Base-by-base conservation (phyloP, 2,888 invertebrate species). In the Meteorus colon region DNA sequence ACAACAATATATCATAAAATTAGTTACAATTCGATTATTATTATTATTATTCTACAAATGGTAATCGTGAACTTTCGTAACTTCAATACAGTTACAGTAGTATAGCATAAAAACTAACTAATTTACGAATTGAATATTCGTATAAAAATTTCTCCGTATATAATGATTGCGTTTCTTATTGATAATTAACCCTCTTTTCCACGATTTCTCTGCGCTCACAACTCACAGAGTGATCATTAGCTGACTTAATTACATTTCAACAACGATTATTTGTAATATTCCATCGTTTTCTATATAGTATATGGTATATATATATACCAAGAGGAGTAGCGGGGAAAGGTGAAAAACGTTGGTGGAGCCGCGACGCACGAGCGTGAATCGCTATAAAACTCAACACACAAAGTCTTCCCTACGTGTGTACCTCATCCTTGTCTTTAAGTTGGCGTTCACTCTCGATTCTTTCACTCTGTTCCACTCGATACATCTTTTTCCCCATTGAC, bases 161-260 rank as follows among this genome's bases (percentile, higher is more conserved):
- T 34, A 31, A 71, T 59, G n/a, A 59, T 31, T 70, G 55, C 55
- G 69, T 70, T 70, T 70, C 69, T 69, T 51, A 70, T 75, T 75
- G 70, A 75, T 65, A 75, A 75, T 70, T 70, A 68, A 65, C 65
- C 75, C 65, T 75, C 75, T 65, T 75, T 75, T 63, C 66, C 62
- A 37, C 55, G 62, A 70, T 70, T 60, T 59, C 75, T 70, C 74
- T 65, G 62, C 59, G 14, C 65, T 27, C 60, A 45, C n/a, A 29
- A 48, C 63, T 69, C 48, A 75, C 79, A 81, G 79, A 81, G 77
- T 81, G 82, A 82, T 86, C 85, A 86, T 86, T 86, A 86, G 86
- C 78, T 83, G 82, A 55, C 85, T 85, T 86, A 86, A 86, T 86
- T 86, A 86, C 84, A 86, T 82, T 83, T 83, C 82, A 77, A 78